These are phyloP conservation scores for Desoria tigrina DNA, from an alignment of 2,888 invertebrate species.

Conservation along the genomic window DNA sequence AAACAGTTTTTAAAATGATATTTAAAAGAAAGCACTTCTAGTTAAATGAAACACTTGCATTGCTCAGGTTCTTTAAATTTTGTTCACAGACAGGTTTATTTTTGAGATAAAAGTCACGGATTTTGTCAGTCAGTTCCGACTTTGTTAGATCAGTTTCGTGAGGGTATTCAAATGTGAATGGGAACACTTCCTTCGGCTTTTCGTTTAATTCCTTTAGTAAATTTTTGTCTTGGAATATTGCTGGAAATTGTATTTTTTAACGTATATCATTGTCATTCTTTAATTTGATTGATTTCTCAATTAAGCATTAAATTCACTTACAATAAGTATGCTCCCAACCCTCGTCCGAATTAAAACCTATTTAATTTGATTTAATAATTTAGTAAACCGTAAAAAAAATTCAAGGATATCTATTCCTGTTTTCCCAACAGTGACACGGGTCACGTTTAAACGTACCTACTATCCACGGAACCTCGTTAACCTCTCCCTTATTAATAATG, in stretches of 20 bases:
- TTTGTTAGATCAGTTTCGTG: slow-evolving; percentile 22
- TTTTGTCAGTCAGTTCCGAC: slow-evolving; percentile 23
- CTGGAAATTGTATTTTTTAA: not conserved
- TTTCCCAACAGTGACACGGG: not conserved
- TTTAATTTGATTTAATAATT: not conserved
- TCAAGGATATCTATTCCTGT: too few relatives aligned
- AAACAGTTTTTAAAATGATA: slow-evolving; percentile 3
- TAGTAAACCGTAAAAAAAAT: not conserved
- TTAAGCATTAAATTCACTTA: not conserved
- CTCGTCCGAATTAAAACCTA: slow-evolving; percentile 37
- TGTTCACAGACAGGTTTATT: slow-evolving; percentile 18
- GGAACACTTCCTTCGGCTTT: slow-evolving; percentile 29
- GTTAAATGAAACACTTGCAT: slow-evolving; percentile 21
- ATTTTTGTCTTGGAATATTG: slow-evolving; percentile 15
- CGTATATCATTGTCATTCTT: too few relatives aligned
- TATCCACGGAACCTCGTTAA: slow-evolving; percentile 42
- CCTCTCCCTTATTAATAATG: slow-evolving; percentile 26
- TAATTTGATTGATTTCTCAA: not conserved
- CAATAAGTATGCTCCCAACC: slow-evolving; percentile 39
- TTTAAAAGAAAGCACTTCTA: not conserved
- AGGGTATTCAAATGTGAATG: slow-evolving; percentile 36
- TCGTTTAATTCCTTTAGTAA: slow-evolving; percentile 30
- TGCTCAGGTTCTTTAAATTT: slow-evolving; percentile 34
- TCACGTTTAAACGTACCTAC: slow-evolving; percentile 16
- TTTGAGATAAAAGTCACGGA: slow-evolving; percentile 38